These are phyloP conservation scores for Neoniphon sammara DNA, from an alignment of 2,797 vertebrate species.

Conservation along the genomic window DNA sequence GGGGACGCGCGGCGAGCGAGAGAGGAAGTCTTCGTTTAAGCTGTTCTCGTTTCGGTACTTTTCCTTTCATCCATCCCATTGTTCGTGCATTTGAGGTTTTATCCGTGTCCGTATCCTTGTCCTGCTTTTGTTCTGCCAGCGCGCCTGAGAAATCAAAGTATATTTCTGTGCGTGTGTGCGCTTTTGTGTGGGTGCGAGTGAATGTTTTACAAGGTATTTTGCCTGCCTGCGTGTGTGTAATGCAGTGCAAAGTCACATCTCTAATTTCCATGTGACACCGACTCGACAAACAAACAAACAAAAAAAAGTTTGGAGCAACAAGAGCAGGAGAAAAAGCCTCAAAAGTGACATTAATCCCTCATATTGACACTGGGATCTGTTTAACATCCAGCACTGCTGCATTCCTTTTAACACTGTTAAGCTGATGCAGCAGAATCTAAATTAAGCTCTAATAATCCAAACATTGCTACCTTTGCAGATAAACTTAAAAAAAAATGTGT, in stretches of 20 bases:
- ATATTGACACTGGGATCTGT: constrained; percentile 39
- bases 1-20: constrained; percentile 12
- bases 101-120: constrained; percentile 34
- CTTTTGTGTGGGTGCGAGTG: constrained; percentile 6
- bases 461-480: constrained; percentile 46
- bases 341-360: constrained; percentile 50
- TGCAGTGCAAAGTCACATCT: constrained; percentile 26
- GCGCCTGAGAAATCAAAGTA: constrained; percentile 41
- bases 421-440: constrained; percentile 39
- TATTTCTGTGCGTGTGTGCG: constrained; percentile 17
- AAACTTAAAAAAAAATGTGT: constrained; percentile 41
- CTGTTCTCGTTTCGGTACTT: constrained; percentile 52
- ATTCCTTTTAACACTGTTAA: constrained; percentile 17
- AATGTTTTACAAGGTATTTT: not conserved
- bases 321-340: constrained; percentile 35
- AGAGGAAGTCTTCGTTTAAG: constrained; percentile 49
- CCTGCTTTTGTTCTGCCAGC: constrained; percentile 49
- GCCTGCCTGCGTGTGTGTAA: constrained; percentile 1
- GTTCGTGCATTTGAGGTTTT: constrained; percentile 48
- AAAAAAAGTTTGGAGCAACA: constrained; percentile 19
- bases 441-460: constrained; percentile 52
- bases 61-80: constrained; percentile 33
- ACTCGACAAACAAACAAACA: constrained; percentile 35
- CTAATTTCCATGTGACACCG: constrained; percentile 29
- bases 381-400: constrained; percentile 12